Evolutionary conservation across 2,113 vertebrate genomes (phyloP), one percentile per base, ranked within the genome.

Genomic region (Rhinoderma darwinii): DNA sequence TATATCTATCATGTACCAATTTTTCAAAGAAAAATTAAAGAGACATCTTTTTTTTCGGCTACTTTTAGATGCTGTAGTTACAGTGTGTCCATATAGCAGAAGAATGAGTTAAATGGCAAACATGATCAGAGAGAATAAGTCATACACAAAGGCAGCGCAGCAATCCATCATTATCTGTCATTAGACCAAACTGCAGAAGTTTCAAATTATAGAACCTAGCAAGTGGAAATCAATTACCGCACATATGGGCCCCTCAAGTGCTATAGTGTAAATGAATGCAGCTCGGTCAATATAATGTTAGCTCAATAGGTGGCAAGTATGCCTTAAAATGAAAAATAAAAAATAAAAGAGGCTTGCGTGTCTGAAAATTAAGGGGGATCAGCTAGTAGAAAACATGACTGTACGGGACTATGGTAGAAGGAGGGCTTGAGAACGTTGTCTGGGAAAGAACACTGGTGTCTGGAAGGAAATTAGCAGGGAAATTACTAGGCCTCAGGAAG

Each of bases 381-480:
- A 30, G 54, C 56, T 83, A 17, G 66, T 80, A 59, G 89, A 92
- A 91, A 90, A 88, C 90, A 87, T 70, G 86, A 89, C 61, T 83
- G 79, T 35, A 27, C 76, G 68, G 86, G 90, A 89, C 88, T 86
- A 0, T 15, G 81, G 80, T 80, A 73, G 54, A 76, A 5, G 0
- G 37, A 50, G 80, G 22, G 78, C 61, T 77, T 89, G 89, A 88
- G 86, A 86, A 63, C 37, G 80, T 50, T 18, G 72, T 83, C 84
- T 83, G 83, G 0, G 0, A 89, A 89, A 72, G 54, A 88, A 73
- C 76, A 43, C 47, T 15, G 1, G 51, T 81, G 82, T 81, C 85
- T 86, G 86, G 73, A 88, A 89, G 91, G 90, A 91, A 89, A 35
- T 82, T 73, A 79, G 43, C 88, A 88, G 90, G 91, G 90, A 91